Base-by-base conservation (phyloP, 2,797 vertebrate genomes). In the Sebastes cheni region DNA sequence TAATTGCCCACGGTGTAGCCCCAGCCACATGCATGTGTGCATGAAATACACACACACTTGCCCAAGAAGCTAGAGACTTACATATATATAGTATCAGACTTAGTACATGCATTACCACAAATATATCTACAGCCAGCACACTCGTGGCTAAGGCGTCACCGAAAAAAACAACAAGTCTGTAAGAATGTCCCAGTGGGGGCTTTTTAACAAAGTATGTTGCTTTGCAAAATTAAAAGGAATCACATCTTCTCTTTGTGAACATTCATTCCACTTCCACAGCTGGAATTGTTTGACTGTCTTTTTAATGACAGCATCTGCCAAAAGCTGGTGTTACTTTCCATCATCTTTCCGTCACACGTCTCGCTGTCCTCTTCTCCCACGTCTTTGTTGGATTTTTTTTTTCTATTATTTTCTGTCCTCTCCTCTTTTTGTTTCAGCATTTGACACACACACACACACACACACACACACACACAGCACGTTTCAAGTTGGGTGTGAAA, bases 1-100 rank as follows among this genome's bases (percentile, higher is more conserved):
- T 83, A 85, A 75, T 75, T 76, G 69, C 83, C 86, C 32, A 72
- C 64, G 81, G 86, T 82, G 65, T 73, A 70, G 58, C 81, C 81
- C 22, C 59, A 32, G 22, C 8, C 55, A 67, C 11, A 72, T 59
- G 39, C 32, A 61, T 23, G 62, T 66, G 70, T 39, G 23, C 71
- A 55, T 82, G 42, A 73, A 66, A 78, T 10, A 62, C 36, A 73
- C 25, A 59, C 32, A 69, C 34, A 52, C 58, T 50, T 50, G 46
- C 46, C 46, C 46, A 50, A 50, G 46, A 50, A 50, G 46, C n/a
- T 54, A 75, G 11, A 5, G 32, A 64, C 61, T 27, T 54, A 8
- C 18, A 52, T 58, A 20, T 34, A 77, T 74, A 14, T 32, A 20
- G 46, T 5, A 54, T 54, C n/a, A 54, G 52, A 22, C n/a, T 11